Percentiles rank a stretch among this genome's conserved stretches.
Evolutionary conservation across 2,888 invertebrate species (phyloP).

Genomic region (Orchesellides sinensis): DNA sequence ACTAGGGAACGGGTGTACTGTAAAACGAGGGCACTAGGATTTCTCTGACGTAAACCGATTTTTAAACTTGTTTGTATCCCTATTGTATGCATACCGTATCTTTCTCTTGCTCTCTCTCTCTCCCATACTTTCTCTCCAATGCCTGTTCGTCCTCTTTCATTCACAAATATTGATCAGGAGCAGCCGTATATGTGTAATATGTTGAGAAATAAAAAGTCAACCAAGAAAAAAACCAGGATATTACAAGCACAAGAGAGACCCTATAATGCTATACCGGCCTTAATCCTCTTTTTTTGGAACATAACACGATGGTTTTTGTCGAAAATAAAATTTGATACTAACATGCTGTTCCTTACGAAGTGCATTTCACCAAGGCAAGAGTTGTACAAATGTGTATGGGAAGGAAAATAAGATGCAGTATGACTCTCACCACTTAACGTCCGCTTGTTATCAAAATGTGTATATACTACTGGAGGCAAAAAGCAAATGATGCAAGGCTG

Average conservation of each 20-base stretch:
- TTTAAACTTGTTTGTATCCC: constrained; percentile 48
- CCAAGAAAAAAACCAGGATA: background rate
- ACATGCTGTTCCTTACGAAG: too few relatives aligned
- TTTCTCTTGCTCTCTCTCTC: constrained; percentile 5
- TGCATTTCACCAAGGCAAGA: too few relatives aligned
- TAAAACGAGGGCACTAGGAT: constrained; percentile 43
- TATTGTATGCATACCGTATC: constrained; percentile 1
- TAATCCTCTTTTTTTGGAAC: too few relatives aligned
- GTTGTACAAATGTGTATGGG: too few relatives aligned
- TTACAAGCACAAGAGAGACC: background rate
- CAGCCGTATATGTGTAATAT: too few relatives aligned
- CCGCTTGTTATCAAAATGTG: too few relatives aligned
- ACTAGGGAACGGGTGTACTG: constrained; percentile 46
- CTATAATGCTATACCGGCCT: too few relatives aligned
- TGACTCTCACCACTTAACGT: too few relatives aligned
- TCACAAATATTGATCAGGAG: constrained; percentile 64
- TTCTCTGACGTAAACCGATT: constrained; percentile 67
- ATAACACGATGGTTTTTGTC: too few relatives aligned
- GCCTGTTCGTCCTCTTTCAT: constrained; percentile 56
- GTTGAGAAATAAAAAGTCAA: constrained; percentile 27
- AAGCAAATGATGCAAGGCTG: background rate
- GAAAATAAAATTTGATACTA: too few relatives aligned
- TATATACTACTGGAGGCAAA: background rate
- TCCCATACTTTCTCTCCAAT: background rate
- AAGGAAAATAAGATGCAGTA: too few relatives aligned